phyloP scores from a whole-genome alignment of 2,113 vertebrate species.

The Pituophis catenifer region DNA sequence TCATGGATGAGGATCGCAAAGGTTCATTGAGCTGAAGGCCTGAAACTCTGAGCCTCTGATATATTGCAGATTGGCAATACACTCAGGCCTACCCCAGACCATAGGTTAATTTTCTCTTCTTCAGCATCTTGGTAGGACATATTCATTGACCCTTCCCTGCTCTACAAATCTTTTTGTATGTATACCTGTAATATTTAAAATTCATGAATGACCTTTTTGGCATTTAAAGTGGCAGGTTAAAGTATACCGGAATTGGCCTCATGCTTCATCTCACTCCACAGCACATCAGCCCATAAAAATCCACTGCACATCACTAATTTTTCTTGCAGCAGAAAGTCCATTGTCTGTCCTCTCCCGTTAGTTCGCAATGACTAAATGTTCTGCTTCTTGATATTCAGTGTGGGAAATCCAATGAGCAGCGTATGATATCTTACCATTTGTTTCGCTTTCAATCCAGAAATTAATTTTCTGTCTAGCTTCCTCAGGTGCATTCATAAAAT shows the following conservation, averaged over 20 bases:
- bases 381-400: neutral
- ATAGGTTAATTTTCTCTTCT: neutral
- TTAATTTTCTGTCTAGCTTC: slow-evolving; percentile 65
- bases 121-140: neutral
- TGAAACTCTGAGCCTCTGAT: neutral
- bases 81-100: neutral
- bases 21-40: neutral
- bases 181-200: neutral
- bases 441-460: slow-evolving; percentile 58
- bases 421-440: slow-evolving; percentile 59
- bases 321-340: neutral
- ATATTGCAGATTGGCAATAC: neutral
- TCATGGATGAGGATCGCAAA: neutral
- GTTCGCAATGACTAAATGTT: neutral
- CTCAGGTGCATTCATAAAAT: slow-evolving; percentile 61
- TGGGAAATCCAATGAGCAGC: neutral
- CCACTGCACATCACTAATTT: neutral
- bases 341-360: neutral
- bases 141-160: neutral
- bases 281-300: neutral
- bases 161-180: neutral
- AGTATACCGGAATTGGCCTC: neutral
- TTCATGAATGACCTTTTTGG: neutral
- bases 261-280: neutral
- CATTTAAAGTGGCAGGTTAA: neutral